A percentile compares a stretch with the other conserved stretches of the same genome.
phyloP scores from a whole-genome alignment of 2,113 vertebrate species.

The Odobenus rosmarus region DNA sequence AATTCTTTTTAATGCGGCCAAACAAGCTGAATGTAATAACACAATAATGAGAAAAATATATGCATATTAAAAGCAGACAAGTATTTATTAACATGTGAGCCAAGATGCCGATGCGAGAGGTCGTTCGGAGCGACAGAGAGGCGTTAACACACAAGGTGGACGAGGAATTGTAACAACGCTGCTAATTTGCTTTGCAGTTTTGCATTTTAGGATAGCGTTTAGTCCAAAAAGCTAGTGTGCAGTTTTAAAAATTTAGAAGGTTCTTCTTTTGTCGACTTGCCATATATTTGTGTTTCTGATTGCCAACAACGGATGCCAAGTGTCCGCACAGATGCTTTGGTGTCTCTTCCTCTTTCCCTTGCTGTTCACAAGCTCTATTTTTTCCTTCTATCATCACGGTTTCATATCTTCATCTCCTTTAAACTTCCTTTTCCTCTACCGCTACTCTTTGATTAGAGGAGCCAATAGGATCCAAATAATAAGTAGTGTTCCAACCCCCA shows the following conservation, averaged over 20 bases:
- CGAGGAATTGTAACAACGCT: not conserved
- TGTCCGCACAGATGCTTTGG: rapidly evolving
- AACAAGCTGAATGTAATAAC: slow-evolving; percentile 42
- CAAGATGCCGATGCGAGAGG: not conserved
- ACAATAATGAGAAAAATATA: slow-evolving; percentile 54
- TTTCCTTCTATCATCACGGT: not conserved
- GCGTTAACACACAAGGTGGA: not conserved
- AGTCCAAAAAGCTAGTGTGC: not conserved
- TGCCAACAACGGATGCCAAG: not conserved
- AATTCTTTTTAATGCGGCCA: slow-evolving; percentile 48
- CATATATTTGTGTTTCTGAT: not conserved
- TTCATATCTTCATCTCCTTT: not conserved
- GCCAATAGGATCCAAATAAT: not conserved
- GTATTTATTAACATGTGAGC: slow-evolving; percentile 53
- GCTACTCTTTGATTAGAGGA: not conserved
- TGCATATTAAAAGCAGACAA: slow-evolving; percentile 47
- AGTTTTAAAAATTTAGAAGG: slow-evolving; percentile 28
- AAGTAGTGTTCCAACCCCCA: not conserved
- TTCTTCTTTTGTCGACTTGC: not conserved
- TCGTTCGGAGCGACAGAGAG: not conserved
- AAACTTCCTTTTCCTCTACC: not conserved
- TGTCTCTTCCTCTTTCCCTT: not conserved
- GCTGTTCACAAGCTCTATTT: not conserved
- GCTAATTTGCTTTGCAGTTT: slow-evolving; percentile 1
- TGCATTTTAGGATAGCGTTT: slow-evolving; percentile 37